A percentile compares a stretch with the other conserved stretches of the same genome.
These are phyloP conservation scores for Macrostomum lignano DNA, from an alignment of 1,140 invertebrate genomes.

Conservation along the genomic window DNA sequence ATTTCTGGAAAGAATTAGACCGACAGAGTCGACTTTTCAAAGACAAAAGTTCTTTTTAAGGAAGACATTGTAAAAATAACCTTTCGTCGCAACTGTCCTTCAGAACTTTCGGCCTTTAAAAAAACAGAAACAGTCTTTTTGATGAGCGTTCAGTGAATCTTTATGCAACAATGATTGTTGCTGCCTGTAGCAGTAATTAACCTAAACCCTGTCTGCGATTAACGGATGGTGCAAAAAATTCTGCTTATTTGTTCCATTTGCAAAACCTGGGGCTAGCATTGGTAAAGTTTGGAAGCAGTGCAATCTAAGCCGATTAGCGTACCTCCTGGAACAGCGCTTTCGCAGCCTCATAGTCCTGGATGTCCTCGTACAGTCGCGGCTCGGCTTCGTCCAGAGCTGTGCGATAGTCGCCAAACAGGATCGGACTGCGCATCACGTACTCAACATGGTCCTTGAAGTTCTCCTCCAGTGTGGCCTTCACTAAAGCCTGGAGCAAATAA, in stretches of 20 bases:
- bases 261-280: constrained; percentile 27
- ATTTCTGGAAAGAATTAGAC: too few relatives aligned
- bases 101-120: too few relatives aligned
- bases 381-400: constrained; percentile 49
- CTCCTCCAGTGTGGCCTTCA: constrained; percentile 15
- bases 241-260: constrained; percentile 12
- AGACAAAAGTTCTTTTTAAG: too few relatives aligned
- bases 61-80: too few relatives aligned
- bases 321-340: constrained; percentile 55
- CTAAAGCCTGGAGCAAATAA: constrained; percentile 11
- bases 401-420: constrained; percentile 56
- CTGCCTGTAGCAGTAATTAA: too few relatives aligned
- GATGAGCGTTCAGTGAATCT: too few relatives aligned
- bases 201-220: background rate
- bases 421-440: constrained; percentile 43
- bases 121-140: too few relatives aligned
- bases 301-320: constrained; percentile 36
- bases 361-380: constrained; percentile 50
- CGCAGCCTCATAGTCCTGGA: constrained; percentile 55
- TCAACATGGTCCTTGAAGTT: constrained; percentile 24
- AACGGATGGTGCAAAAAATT: background rate
- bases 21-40: too few relatives aligned
- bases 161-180: too few relatives aligned
- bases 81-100: too few relatives aligned
- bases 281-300: constrained; percentile 39